phyloP scores from a whole-genome alignment of 2,888 invertebrate species.

The Gordius sp. region DNA sequence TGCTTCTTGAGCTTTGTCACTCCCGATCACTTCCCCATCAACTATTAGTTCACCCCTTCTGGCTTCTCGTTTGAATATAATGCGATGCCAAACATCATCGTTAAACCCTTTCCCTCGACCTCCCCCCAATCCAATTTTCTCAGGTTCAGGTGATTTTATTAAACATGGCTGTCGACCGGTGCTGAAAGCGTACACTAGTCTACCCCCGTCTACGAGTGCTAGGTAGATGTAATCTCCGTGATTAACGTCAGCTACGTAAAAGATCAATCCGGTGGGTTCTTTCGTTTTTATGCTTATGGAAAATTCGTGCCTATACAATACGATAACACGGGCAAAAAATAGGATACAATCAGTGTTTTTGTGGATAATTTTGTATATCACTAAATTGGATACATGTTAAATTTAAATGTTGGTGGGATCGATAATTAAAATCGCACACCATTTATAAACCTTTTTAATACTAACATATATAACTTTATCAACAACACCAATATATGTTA shows the following conservation, averaged over 20 bases:
- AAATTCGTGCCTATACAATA: constrained; percentile 39
- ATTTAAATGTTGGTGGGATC: no score
- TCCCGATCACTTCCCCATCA: constrained; percentile 30
- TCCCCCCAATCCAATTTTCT: not conserved
- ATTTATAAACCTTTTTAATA: no score
- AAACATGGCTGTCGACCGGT: constrained; percentile 38
- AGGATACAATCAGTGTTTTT: no score
- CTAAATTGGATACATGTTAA: not conserved
- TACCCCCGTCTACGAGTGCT: constrained; percentile 43
- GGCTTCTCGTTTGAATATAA: constrained; percentile 38
- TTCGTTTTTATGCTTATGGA: constrained; percentile 51
- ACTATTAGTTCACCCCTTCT: constrained; percentile 41
- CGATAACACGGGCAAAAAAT: not conserved
- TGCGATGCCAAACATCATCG: constrained; percentile 52
- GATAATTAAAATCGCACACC: no score
- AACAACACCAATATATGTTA: no score
- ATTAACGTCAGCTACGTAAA: constrained; percentile 42
- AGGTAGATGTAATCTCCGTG: constrained; percentile 46
- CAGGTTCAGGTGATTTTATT: not conserved
- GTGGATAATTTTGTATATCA: no score
- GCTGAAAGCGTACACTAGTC: constrained; percentile 44
- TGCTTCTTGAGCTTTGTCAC: constrained; percentile 35
- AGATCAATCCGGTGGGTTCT: constrained; percentile 48
- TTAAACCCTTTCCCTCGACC: constrained; percentile 23
- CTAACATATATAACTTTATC: no score